Conservation (phyloP, 2,888 invertebrate genomes). For the Apamea epomidion region DNA sequence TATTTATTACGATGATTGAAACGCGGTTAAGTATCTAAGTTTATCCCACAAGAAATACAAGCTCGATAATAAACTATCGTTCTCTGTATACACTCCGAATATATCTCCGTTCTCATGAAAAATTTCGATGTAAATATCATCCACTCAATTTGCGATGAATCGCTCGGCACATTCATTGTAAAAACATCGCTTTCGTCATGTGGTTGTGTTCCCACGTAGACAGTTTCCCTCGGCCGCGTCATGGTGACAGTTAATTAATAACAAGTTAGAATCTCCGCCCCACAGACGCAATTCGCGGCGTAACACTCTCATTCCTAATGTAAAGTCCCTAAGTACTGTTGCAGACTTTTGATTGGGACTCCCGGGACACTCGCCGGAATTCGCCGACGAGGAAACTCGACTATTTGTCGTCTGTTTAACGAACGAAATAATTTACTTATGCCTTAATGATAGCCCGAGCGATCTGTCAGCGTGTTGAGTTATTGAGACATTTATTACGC, state of each 20-base stretch:
- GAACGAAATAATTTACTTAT: conserved; percentile 77
- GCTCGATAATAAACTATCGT: conserved; percentile 51
- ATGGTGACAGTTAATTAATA: conserved; percentile 81
- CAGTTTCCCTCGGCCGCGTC: conserved; percentile 55
- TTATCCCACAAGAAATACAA: conserved; percentile 54
- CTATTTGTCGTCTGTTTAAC: conserved; percentile 72
- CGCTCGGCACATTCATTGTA: conserved; percentile 64
- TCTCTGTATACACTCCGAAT: conserved; percentile 38
- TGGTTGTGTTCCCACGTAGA: conserved; percentile 74
- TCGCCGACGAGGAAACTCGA: conserved; percentile 59
- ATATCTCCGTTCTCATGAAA: conserved; percentile 57
- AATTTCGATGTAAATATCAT: conserved; percentile 70
- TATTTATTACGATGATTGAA: conserved; percentile 64
- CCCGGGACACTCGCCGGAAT: conserved; percentile 62
- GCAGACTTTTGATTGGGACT: conserved; percentile 80
- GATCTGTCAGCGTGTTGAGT: conserved; percentile 76
- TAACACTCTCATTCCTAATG: conserved; percentile 71
- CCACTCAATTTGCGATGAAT: conserved; percentile 73
- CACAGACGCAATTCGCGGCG: conserved; percentile 68
- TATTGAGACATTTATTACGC: conserved; percentile 78
- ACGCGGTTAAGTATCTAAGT: conserved; percentile 60
- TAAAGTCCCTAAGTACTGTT: conserved; percentile 77
- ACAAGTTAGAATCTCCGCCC: conserved; percentile 77
- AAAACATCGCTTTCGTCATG: conserved; percentile 74
- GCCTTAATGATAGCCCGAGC: conserved; percentile 72